phyloP scores from a whole-genome alignment of 2,888 invertebrate genomes.

The Itoplectis maculator region DNA sequence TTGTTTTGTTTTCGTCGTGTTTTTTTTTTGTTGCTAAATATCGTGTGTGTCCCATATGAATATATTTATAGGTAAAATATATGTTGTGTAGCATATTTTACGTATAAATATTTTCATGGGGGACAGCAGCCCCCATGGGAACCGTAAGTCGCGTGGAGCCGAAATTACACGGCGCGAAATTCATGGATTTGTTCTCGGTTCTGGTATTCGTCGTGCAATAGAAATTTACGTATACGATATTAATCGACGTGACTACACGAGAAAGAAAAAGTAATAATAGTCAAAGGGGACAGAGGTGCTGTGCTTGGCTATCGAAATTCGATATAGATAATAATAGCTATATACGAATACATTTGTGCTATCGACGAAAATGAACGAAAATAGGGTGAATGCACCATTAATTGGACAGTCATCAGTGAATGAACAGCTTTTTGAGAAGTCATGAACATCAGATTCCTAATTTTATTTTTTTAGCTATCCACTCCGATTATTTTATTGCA shows the following conservation, averaged over 20 bases:
- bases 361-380: constrained; percentile 19
- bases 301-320: constrained; percentile 33
- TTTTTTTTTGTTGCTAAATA: constrained; percentile 32
- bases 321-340: constrained; percentile 4
- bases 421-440: too few species aligned
- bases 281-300: neutral
- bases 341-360: constrained; percentile 14
- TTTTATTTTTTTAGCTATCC: too few species aligned
- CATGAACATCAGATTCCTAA: too few species aligned
- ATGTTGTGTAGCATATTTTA: too few species aligned
- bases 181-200: neutral
- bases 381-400: too few species aligned
- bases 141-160: constrained; percentile 54
- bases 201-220: constrained; percentile 29
- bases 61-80: too few species aligned
- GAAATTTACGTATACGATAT: constrained; percentile 29
- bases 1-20: constrained; percentile 75
- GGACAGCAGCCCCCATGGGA: constrained; percentile 24
- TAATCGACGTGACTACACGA: constrained; percentile 24
- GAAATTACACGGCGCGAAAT: constrained; percentile 51
- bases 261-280: neutral
- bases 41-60: too few species aligned
- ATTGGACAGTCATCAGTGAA: too few species aligned
- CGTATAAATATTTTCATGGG: too few species aligned
- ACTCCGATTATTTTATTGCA: too few species aligned